These are phyloP conservation scores for Entomyzon cyanotis DNA, from an alignment of 2,113 vertebrate genomes.

Conservation along the genomic window DNA sequence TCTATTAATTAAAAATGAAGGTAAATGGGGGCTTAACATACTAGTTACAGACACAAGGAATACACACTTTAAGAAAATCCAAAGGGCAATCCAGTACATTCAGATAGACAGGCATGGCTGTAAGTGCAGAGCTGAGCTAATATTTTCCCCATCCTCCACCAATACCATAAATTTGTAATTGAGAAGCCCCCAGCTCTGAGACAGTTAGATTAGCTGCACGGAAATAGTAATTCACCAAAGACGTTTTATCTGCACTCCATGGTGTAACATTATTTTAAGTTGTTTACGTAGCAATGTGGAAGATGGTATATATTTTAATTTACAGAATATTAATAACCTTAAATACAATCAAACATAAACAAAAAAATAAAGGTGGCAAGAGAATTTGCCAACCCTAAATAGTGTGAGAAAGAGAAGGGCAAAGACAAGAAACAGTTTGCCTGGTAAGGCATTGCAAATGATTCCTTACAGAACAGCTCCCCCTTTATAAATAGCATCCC, in stretches of 20 bases:
- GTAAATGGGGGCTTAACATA: not conserved
- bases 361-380: not conserved
- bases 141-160: not conserved
- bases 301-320: not conserved
- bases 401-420: not conserved
- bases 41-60: not conserved
- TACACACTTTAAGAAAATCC: not conserved
- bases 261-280: not conserved
- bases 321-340: not conserved
- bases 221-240: not conserved
- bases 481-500: conserved; percentile 42
- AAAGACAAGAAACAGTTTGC: not conserved
- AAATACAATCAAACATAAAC: not conserved
- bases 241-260: not conserved
- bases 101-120: not conserved
- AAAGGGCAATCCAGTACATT: not conserved
- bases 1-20: not conserved
- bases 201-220: not conserved
- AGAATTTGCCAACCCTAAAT: not conserved
- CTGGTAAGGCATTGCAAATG: not conserved
- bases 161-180: not conserved
- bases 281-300: not conserved
- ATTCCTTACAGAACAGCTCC: not conserved
- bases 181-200: not conserved
- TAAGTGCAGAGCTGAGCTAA: not conserved